A percentile compares a stretch with the other conserved stretches of the same genome.
phyloP scores from a whole-genome alignment of 2,113 vertebrate species.

The Buteo buteo region DNA sequence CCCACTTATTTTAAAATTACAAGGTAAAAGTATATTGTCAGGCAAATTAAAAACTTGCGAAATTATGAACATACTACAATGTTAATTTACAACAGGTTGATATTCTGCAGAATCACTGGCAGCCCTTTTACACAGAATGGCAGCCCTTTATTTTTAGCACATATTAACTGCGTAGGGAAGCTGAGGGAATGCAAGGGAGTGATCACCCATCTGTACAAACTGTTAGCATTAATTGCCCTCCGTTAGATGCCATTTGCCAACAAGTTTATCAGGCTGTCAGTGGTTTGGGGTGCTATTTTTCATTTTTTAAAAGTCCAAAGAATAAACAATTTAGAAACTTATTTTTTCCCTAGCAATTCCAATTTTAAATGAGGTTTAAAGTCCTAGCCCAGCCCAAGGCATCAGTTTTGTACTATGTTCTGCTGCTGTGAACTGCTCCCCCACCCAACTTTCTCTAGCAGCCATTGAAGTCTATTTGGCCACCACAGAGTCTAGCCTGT shows the following conservation, averaged over 20 bases:
- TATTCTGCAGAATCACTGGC: neutral
- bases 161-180: neutral
- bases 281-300: neutral
- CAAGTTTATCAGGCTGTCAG: neutral
- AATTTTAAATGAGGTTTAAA: neutral
- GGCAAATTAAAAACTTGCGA: neutral
- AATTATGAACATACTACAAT: neutral
- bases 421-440: neutral
- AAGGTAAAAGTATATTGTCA: neutral
- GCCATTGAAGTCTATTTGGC: neutral
- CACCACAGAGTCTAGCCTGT: neutral
- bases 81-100: neutral
- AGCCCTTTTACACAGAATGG: neutral
- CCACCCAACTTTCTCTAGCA: neutral
- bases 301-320: neutral
- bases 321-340: neutral
- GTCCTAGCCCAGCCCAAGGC: neutral
- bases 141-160: neutral
- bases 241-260: neutral
- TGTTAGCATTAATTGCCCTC: neutral
- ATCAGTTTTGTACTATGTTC: neutral
- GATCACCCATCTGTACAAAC: neutral
- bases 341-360: neutral
- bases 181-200: neutral
- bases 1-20: neutral